Conservation (phyloP, 2,797 vertebrate species). For the Enteromius trimaculatus region DNA sequence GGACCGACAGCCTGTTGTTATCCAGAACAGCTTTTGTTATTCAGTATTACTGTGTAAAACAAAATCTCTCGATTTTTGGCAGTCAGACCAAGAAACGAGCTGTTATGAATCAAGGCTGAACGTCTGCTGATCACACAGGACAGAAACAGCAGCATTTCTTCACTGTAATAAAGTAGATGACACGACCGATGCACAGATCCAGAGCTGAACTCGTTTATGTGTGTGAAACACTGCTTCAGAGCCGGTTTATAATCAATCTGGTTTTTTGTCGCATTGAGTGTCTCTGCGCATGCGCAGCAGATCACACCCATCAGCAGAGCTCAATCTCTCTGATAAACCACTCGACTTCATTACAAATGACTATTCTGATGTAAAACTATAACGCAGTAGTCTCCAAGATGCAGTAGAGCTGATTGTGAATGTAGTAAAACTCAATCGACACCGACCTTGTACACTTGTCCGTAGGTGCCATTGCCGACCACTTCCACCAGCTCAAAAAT, state of each 20-base stretch:
- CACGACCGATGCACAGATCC: background rate
- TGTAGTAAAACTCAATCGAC: background rate
- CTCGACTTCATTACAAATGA: background rate
- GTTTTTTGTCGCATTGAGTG: constrained; percentile 42
- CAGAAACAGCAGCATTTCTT: too few relatives aligned
- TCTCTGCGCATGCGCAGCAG: constrained; percentile 41
- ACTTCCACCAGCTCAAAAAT: constrained; percentile 99
- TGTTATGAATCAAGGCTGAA: too few relatives aligned
- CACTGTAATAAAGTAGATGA: too few relatives aligned
- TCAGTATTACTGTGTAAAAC: background rate
- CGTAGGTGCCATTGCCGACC: constrained; percentile 98
- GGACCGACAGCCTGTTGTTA: too few relatives aligned
- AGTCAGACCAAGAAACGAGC: too few relatives aligned
- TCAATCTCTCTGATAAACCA: background rate
- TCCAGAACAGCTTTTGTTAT: background rate
- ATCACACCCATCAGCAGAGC: constrained; percentile 55
- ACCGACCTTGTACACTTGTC: constrained; percentile 99
- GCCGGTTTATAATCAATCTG: constrained; percentile 25
- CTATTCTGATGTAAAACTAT: background rate
- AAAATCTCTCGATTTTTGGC: too few relatives aligned
- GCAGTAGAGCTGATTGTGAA: constrained; percentile 13
- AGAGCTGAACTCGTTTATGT: background rate
- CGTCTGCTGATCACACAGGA: too few relatives aligned
- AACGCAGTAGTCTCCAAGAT: background rate
- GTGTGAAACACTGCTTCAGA: background rate